phyloP scores from a whole-genome alignment of 2,113 vertebrate genomes.

The Pholis gunnellus region DNA sequence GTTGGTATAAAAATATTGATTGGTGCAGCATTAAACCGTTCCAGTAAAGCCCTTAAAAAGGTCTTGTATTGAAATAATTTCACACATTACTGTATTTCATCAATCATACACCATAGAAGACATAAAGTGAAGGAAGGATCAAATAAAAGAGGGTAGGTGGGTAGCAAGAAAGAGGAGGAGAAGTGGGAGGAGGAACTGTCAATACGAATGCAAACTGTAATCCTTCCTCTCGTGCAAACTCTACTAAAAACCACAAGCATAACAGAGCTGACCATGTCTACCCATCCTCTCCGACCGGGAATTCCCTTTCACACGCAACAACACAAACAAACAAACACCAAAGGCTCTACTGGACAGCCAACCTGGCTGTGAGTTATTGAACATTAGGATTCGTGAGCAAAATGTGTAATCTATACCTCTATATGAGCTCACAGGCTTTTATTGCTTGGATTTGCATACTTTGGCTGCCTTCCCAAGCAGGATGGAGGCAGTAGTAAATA shows the following conservation, averaged over 20 bases:
- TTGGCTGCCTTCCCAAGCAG: slow-evolving; percentile 11
- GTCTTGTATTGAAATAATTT: neutral
- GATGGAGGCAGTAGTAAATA: slow-evolving; percentile 2
- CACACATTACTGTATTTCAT: neutral
- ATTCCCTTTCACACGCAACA: slow-evolving; percentile 1
- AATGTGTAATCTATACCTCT: neutral
- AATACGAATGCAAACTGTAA: neutral
- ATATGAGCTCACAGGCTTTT: neutral
- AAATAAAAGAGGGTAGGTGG: slow-evolving; percentile 70
- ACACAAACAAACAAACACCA: slow-evolving; percentile 28
- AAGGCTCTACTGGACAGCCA: neutral
- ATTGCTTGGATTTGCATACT: neutral
- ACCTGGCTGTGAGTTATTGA: neutral
- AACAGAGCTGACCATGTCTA: neutral
- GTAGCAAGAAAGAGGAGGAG: slow-evolving; percentile 38
- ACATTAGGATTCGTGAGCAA: neutral
- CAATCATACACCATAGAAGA: neutral
- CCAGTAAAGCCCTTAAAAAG: neutral
- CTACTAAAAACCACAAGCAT: slow-evolving; percentile 5
- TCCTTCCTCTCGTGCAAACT: slow-evolving; percentile 20
- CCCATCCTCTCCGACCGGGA: neutral
- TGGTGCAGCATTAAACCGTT: neutral
- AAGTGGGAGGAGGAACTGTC: slow-evolving; percentile 53
- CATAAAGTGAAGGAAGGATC: slow-evolving; percentile 69
- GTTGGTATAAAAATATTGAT: neutral